Evolutionary conservation across 2,797 vertebrate genomes (phyloP).

Genomic region (Sebastolobus altivelis): DNA sequence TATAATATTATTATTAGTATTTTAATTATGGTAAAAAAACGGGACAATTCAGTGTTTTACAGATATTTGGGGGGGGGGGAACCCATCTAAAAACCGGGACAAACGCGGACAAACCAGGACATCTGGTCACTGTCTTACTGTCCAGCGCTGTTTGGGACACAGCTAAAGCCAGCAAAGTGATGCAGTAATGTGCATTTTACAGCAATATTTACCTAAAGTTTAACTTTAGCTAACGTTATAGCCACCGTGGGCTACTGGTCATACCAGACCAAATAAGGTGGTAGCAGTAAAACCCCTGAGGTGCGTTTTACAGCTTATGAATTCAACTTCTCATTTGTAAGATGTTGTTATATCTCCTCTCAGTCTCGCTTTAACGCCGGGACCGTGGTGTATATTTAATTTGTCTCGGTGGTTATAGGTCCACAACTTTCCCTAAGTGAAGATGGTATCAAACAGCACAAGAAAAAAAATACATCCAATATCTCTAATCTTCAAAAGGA

Average conservation of each 20-base stretch:
- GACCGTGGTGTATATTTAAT: neutral
- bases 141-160: neutral
- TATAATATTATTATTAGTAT: neutral
- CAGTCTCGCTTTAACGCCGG: neutral
- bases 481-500: slow-evolving; percentile 46
- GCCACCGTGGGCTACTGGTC: neutral
- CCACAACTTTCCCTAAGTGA: slow-evolving; percentile 10
- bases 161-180: neutral
- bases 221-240: neutral
- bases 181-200: neutral
- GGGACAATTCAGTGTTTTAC: too few relatives aligned
- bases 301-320: neutral
- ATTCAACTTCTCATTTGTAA: neutral
- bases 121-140: neutral
- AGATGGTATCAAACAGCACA: slow-evolving; percentile 27
- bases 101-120: too few relatives aligned
- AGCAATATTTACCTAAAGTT: neutral
- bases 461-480: slow-evolving; percentile 30
- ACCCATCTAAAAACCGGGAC: too few relatives aligned
- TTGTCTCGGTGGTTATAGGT: neutral
- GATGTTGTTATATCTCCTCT: neutral
- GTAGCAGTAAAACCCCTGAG: neutral
- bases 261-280: neutral
- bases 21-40: too few relatives aligned
- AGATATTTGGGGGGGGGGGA: too few relatives aligned